Percentiles rank a stretch among this genome's conserved stretches.
phyloP scores from a whole-genome alignment of 2,797 vertebrate species.

The Nothura maculosa region DNA sequence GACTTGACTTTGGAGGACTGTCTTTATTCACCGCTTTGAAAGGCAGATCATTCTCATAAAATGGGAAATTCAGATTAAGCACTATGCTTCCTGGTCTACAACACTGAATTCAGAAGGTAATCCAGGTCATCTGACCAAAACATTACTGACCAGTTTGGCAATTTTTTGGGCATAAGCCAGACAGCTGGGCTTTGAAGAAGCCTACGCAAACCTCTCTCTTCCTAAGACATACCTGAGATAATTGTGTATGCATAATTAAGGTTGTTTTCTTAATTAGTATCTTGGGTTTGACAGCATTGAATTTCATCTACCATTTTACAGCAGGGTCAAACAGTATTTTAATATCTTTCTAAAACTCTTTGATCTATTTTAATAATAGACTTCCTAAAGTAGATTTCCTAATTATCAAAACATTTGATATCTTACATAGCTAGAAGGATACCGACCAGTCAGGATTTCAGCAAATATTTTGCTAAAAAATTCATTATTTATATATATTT shows the following conservation, averaged over 20 bases:
- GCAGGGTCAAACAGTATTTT: neutral
- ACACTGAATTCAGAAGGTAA: neutral
- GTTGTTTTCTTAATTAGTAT: neutral
- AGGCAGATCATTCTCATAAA: neutral
- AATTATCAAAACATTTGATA: neutral
- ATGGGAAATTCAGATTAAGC: neutral
- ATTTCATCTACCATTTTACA: neutral
- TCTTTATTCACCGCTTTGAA: neutral
- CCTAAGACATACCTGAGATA: neutral
- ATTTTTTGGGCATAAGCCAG: neutral
- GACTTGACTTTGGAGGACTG: neutral
- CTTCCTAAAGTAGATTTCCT: neutral
- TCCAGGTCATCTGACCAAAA: neutral
- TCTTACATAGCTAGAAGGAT: neutral
- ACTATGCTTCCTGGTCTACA: neutral
- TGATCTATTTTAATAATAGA: neutral
- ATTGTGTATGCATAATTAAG: fast-evolving
- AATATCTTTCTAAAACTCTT: neutral
- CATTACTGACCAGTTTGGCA: neutral
- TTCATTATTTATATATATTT: too few relatives aligned
- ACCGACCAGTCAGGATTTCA: neutral
- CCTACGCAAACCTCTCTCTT: neutral
- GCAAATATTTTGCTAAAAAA: neutral
- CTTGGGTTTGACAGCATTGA: neutral
- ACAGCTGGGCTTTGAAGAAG: neutral